These are phyloP conservation scores for Ormyrus pomaceus DNA, from an alignment of 2,888 invertebrate species.

Conservation along the genomic window DNA sequence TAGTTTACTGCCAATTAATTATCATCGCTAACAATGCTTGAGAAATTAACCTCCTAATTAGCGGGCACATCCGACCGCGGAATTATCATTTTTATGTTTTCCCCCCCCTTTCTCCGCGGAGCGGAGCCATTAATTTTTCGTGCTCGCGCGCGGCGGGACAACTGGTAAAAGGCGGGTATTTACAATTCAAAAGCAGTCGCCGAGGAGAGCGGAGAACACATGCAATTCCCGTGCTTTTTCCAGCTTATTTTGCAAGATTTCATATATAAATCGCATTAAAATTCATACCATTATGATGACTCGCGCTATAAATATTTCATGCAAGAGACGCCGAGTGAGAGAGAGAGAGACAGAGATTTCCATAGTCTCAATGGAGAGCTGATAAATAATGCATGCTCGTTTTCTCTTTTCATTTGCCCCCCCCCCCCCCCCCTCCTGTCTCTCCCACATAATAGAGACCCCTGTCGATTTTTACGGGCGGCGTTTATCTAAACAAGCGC, in stretches of 20 bases:
- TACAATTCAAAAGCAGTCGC: constrained; percentile 17
- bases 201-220: neutral
- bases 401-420: neutral
- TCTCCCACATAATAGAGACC: neutral
- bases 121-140: too few relatives aligned
- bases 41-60: neutral
- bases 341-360: neutral
- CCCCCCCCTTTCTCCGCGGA: too few relatives aligned
- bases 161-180: neutral
- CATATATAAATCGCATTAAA: too few relatives aligned
- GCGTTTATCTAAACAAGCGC: neutral
- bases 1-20: constrained; percentile 7
- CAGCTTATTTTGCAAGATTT: neutral
- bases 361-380: constrained; percentile 23
- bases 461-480: neutral
- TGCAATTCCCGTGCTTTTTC: constrained; percentile 10
- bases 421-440: neutral
- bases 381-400: constrained; percentile 34
- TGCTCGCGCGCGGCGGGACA: too few relatives aligned
- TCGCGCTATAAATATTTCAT: constrained; percentile 23
- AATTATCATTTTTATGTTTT: too few relatives aligned
- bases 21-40: constrained; percentile 10
- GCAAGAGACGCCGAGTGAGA: neutral
- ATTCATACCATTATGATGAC: constrained; percentile 1
- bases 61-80: neutral